Conservation (phyloP, 2,888 invertebrate species). For the Hirtodrosophila cameraria region DNA sequence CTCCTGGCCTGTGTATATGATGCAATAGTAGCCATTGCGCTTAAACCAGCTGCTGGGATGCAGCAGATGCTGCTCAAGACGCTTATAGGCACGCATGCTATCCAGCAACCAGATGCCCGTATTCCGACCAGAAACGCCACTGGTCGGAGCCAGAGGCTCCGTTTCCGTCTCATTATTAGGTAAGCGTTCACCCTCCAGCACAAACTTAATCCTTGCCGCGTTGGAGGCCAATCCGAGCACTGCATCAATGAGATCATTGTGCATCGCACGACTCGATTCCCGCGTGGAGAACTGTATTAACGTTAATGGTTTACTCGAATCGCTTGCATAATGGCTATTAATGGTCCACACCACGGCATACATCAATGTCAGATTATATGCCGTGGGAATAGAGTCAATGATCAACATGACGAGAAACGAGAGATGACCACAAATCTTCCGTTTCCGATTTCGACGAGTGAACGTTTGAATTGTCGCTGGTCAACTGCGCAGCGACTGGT, state of each 20-base stretch:
- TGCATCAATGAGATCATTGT: conserved; percentile 73
- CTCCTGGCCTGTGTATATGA: conserved; percentile 77
- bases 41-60: conserved; percentile 53
- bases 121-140: conserved; percentile 25
- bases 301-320: conserved; percentile 58
- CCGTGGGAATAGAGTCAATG: conserved; percentile 9
- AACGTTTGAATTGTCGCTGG: background rate
- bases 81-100: conserved; percentile 65
- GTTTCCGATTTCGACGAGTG: too few relatives aligned
- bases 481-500: background rate
- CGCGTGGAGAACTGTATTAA: conserved; percentile 69
- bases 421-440: too few relatives aligned
- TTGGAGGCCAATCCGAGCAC: conserved; percentile 25
- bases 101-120: conserved; percentile 74
- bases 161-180: background rate
- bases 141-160: background rate
- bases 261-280: conserved; percentile 43
- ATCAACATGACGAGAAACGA: conserved; percentile 22
- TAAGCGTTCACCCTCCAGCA: conserved; percentile 36
- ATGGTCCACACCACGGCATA: conserved; percentile 79
- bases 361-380: conserved; percentile 72
- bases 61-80: conserved; percentile 62
- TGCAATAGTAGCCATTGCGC: conserved; percentile 73
- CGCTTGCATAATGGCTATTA: conserved; percentile 64
- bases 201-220: conserved; percentile 43